A percentile compares a stretch with the other conserved stretches of the same genome.
Evolutionary conservation across 2,888 invertebrate genomes (phyloP).

Genomic region (Agrotis puta): DNA sequence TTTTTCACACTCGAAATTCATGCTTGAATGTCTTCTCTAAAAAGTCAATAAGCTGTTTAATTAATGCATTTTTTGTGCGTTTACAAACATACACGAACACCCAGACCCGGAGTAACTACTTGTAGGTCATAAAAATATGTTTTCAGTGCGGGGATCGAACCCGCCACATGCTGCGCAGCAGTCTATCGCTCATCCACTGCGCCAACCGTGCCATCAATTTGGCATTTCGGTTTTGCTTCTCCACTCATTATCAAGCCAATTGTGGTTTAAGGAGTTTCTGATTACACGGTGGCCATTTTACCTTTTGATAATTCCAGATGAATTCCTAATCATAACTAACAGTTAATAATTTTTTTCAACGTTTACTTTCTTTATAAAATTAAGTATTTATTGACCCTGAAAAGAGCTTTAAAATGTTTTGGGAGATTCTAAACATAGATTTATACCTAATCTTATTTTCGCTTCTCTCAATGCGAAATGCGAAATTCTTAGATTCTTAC

Average conservation of each 20-base stretch:
- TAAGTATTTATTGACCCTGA: not conserved
- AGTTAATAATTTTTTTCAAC: not conserved
- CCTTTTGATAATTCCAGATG: not conserved
- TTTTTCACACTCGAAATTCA: not conserved
- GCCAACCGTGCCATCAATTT: no score
- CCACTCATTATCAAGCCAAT: conserved; percentile 23
- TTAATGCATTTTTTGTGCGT: no score
- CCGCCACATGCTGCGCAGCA: no score
- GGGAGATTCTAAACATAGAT: not conserved
- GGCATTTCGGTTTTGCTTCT: conserved; percentile 8
- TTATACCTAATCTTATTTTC: conserved; percentile 22
- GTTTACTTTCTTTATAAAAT: not conserved
- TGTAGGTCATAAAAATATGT: no score
- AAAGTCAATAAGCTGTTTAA: no score
- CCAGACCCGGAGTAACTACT: no score
- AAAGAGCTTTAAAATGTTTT: not conserved
- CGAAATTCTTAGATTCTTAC: no score
- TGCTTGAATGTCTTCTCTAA: no score
- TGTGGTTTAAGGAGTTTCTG: conserved; percentile 24
- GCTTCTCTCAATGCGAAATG: conserved; percentile 14
- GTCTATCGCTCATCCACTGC: no score
- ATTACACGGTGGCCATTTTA: conserved; percentile 4
- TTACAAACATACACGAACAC: no score
- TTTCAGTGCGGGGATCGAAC: no score
- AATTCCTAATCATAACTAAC: not conserved